Evolutionary conservation across 2,797 vertebrate species (phyloP).

Genomic region (Cichlasoma orientale): DNA sequence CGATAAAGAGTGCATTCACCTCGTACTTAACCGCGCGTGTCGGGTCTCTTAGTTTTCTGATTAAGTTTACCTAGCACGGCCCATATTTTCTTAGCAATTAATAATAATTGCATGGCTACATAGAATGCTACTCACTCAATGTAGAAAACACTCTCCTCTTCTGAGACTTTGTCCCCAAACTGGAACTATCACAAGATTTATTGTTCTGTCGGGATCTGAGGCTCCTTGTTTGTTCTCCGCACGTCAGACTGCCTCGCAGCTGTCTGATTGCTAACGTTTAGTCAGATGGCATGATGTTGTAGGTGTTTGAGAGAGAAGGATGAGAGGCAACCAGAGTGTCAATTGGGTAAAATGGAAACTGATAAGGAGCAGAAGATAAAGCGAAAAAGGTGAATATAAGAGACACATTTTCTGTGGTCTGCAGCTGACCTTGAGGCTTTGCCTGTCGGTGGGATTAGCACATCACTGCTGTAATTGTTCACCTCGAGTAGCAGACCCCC

Average conservation of each 20-base stretch:
- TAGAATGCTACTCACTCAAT: background rate
- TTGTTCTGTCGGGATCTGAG: constrained; percentile 8
- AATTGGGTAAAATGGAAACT: constrained; percentile 19
- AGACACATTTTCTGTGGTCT: constrained; percentile 40
- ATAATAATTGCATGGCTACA: background rate
- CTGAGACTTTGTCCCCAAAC: background rate
- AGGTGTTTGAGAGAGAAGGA: constrained; percentile 4
- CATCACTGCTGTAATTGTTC: constrained; percentile 74
- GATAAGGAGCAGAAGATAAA: constrained; percentile 21
- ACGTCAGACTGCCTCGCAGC: constrained; percentile 34
- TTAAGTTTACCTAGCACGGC: background rate
- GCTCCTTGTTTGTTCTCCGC: constrained; percentile 31
- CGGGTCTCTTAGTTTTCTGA: background rate
- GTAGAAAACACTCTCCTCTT: background rate
- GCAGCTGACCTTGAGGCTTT: constrained; percentile 60
- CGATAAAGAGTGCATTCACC: background rate
- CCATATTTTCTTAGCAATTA: background rate
- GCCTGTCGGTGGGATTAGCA: constrained; percentile 68
- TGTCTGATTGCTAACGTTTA: constrained; percentile 28
- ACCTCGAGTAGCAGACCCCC: constrained; percentile 66
- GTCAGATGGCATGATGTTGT: background rate
- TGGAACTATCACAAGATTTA: constrained; percentile 21
- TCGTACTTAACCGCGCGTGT: background rate
- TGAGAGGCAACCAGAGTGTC: background rate
- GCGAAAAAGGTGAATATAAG: constrained; percentile 21